Evolutionary conservation across 2,888 invertebrate species (phyloP).

Genomic region (Cerastoderma edule): DNA sequence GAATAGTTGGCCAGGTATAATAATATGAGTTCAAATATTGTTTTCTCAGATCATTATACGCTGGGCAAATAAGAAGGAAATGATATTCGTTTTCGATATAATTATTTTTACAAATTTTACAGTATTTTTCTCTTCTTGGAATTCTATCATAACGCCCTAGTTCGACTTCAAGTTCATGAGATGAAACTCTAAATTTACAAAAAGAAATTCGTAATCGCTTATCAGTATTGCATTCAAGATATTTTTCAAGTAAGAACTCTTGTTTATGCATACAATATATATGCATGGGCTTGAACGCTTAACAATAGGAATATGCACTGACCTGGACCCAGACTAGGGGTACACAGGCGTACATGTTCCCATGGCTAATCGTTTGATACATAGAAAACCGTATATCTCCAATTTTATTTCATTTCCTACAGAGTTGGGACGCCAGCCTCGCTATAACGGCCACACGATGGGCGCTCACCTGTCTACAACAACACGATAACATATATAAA

Average conservation of each 20-base stretch:
- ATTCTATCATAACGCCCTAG: no score
- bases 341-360: background rate
- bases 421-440: constrained; percentile 62
- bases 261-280: background rate
- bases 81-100: no score
- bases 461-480: constrained; percentile 58
- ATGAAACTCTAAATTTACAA: no score
- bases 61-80: no score
- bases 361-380: background rate
- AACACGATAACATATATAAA: constrained; percentile 50
- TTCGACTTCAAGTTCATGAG: no score
- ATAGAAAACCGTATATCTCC: background rate
- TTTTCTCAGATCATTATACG: no score
- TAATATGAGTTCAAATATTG: no score
- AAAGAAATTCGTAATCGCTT: no score
- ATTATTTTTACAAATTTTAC: no score
- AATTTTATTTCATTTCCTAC: constrained; percentile 10
- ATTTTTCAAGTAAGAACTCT: background rate
- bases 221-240: background rate
- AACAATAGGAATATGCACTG: background rate
- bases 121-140: no score
- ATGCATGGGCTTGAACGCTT: background rate
- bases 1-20: no score
- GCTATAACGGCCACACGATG: constrained; percentile 57
- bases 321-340: no score